Percentiles rank a stretch among this genome's conserved stretches.
phyloP scores from a whole-genome alignment of 2,113 vertebrate species.

The Hirundichthys speculiger region DNA sequence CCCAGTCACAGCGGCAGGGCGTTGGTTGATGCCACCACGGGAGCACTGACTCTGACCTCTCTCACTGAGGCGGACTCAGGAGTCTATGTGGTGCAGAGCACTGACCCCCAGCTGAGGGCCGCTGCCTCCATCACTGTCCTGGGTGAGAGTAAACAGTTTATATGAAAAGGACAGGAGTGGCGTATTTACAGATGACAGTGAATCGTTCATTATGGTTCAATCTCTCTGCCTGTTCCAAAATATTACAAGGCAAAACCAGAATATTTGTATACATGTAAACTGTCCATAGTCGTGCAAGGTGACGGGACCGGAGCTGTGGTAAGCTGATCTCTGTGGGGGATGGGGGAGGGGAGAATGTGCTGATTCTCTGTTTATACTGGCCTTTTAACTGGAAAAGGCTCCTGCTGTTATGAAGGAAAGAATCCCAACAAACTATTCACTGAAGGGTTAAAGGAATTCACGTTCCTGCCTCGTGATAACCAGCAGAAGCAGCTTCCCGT shows the following conservation, averaged over 20 bases:
- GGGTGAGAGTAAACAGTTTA: constrained; percentile 34
- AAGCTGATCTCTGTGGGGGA: neutral
- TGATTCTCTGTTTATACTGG: constrained; percentile 33
- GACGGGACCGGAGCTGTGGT: neutral
- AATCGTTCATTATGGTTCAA: neutral
- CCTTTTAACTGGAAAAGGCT: constrained; percentile 18
- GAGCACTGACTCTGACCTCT: constrained; percentile 53
- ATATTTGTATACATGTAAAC: neutral
- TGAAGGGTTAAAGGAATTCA: neutral
- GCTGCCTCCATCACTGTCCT: constrained; percentile 46
- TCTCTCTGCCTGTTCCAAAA: neutral
- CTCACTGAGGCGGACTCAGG: constrained; percentile 58
- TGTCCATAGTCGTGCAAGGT: neutral
- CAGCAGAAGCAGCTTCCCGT: neutral
- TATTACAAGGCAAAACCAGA: neutral
- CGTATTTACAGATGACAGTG: neutral
- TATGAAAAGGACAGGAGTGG: neutral
- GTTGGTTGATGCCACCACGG: constrained; percentile 37
- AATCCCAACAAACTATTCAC: neutral
- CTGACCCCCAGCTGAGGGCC: constrained; percentile 21
- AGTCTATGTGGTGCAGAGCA: constrained; percentile 50
- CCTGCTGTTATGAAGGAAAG: neutral
- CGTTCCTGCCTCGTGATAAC: neutral
- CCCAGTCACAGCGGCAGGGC: constrained; percentile 42
- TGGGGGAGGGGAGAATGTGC: neutral